Base-by-base conservation (phyloP, 2,888 invertebrate species). In the Pseudanteris insignis region DNA sequence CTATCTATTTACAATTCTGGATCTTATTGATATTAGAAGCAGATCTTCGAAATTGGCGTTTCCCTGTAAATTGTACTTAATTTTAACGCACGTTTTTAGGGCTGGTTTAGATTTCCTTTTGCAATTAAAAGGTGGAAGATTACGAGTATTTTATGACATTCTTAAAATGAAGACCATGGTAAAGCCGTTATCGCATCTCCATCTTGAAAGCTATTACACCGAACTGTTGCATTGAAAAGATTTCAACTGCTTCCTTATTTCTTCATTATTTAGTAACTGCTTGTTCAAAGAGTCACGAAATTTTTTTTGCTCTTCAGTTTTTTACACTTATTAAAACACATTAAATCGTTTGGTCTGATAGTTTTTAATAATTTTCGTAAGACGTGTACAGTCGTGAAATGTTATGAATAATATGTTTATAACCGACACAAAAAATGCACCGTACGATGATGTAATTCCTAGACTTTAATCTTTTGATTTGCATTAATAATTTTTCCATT, bases 211-310 rank as follows among this genome's bases (percentile, higher is more conserved):
- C 50, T 33, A 44, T 40, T 51, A 43, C 50, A n/a, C 21, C 43
- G 46, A 41, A 40, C 38, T 11, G 36, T 51, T 51, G 46, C 46
- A 46, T 40, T 44, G 36, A 58, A 51, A 59, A 51, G 46, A 34
- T 33, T 34, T 34, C 46, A 51, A 59, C 10, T 34, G 14, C 40
- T 59, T 59, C 59, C 59, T 59, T 51, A 59, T 59, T 51, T 59
- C 46, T 59, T 44, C 40, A 51, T 59, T 37, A 53, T 41, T 41
- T 53, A 41, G 36, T 53, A 53, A 41, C n/a, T n/a, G n/a, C n/a
- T n/a, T n/a, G n/a, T n/a, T n/a, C n/a, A n/a, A n/a, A n/a, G 21
- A 21, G 21, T 7, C 4, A 21, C 21, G 21, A 5, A 3, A 21
- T 21, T 21, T 5, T 7, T 21, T 57, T 41, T 36, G 33, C 37